Evolutionary conservation across 1,140 invertebrate genomes (phyloP).

Genomic region (Lordiphosa stackelbergi): DNA sequence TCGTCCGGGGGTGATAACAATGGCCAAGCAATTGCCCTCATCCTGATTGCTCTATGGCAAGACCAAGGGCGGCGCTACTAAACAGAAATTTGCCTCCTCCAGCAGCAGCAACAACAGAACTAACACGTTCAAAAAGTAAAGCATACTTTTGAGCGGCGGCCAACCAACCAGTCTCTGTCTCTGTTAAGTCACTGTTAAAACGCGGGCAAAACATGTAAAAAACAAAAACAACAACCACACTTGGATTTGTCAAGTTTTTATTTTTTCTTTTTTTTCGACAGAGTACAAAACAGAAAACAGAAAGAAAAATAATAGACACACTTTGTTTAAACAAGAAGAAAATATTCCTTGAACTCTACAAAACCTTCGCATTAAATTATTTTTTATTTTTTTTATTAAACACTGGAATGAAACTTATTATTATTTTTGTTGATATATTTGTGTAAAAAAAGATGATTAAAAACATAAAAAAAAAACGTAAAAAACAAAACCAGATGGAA

Average conservation of each 20-base stretch:
- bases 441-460: slow-evolving; percentile 31
- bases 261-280: neutral
- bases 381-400: slow-evolving; percentile 58
- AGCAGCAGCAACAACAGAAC: slow-evolving; percentile 23
- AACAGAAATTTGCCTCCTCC: slow-evolving; percentile 19
- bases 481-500: slow-evolving; percentile 13
- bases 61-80: slow-evolving; percentile 21
- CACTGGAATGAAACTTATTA: slow-evolving; percentile 52
- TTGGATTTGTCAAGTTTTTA: neutral
- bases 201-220: no score
- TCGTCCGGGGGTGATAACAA: slow-evolving; percentile 90
- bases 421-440: slow-evolving; percentile 66
- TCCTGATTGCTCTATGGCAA: slow-evolving; percentile 70
- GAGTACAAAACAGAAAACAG: no score
- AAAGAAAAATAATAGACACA: no score
- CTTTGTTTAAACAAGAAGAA: no score
- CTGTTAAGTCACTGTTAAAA: no score
- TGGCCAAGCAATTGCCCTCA: slow-evolving; percentile 84
- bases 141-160: neutral
- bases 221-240: neutral
- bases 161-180: no score
- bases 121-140: slow-evolving; percentile 27
- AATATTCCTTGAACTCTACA: slow-evolving; percentile 65
- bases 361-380: slow-evolving; percentile 69
- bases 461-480: slow-evolving; percentile 12